Conservation (phyloP, 2,888 invertebrate species). For the Chymomyza caudatula region DNA sequence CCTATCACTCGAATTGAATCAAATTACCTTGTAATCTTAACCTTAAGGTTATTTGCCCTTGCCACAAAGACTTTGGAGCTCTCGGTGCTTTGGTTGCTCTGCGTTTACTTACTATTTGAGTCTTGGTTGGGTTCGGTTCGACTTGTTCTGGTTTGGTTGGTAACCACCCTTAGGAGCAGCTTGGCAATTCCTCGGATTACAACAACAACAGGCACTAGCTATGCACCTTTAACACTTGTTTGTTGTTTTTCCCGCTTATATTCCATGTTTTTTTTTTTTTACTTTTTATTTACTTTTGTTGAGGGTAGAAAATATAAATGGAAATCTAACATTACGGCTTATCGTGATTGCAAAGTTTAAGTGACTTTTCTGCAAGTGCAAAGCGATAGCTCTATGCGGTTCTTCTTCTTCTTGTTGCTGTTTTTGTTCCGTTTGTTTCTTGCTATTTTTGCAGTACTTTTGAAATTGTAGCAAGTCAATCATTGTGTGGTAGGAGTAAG, state of each 20-base stretch:
- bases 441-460: constrained; percentile 21
- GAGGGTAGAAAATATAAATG: constrained; percentile 58
- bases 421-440: constrained; percentile 11
- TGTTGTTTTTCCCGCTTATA: constrained; percentile 25
- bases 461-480: constrained; percentile 62
- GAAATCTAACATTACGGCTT: constrained; percentile 73
- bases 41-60: constrained; percentile 76
- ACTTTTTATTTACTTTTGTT: constrained; percentile 20
- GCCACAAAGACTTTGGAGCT: constrained; percentile 34
- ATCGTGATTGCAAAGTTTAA: constrained; percentile 76
- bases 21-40: constrained; percentile 78
- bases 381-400: constrained; percentile 36
- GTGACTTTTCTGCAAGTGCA: constrained; percentile 71
- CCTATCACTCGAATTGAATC: constrained; percentile 78
- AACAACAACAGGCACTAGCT: not conserved
- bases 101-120: constrained; percentile 68
- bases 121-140: constrained; percentile 10
- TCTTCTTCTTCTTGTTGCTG: not conserved
- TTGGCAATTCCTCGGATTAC: constrained; percentile 14
- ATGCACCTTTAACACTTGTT: constrained; percentile 63
- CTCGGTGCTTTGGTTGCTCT: constrained; percentile 25
- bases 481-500: constrained; percentile 25
- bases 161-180: constrained; percentile 7
- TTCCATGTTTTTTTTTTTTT: constrained; percentile 6
- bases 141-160: constrained; percentile 5